Base-by-base conservation (phyloP, 2,797 vertebrate genomes). In the Helarctos malayanus region DNA sequence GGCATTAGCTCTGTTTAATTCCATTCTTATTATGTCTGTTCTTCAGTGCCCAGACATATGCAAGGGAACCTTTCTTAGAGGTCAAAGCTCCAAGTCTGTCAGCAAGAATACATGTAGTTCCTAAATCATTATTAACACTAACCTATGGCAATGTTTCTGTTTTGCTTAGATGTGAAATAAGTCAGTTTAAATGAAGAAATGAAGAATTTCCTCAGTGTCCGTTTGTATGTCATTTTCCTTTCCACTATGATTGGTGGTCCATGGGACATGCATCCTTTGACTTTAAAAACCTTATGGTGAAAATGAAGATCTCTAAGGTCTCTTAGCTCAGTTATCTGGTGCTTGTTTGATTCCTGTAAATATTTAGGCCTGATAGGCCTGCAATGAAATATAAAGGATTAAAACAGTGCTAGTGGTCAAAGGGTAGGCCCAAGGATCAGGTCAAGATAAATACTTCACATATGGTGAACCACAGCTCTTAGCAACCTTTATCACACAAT, bases 1-100 rank as follows among this genome's bases (percentile, higher is more conserved):
- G 61, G 68, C 38, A 96, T 95, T 76, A 91, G 80, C 80, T 18
- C 45, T 88, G 71, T 21, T 95, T 76, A 87, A 80, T 96, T 87
- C 86, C 71, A 88, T 85, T 96, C 92, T 95, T 82, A 94, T 86
- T 71, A 95, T 79, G 76, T 18, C 15, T 41, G 49, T 85, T 91
- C 89, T 84, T 65, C 95, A 97, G 93, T 85, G 76, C 94, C 6
- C 27, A 97, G 45, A 29, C 86, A 56, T 86, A 45, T 23, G 92
- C 75, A 82, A 35, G 19, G 41, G 92, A 65, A 83, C 23, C 29
- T 87, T 69, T 54, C 65, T 57, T 96, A 73, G 21, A 41, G 52
- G 84, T 89, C 79, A 97, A 68, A 89, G 76, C 18, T 63, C 61
- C 27, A 79, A 57, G 29, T 35, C 12, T 78, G 35, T 56, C 49